Conservation (phyloP, 2,797 vertebrate species). For the Gymnothorax javanicus region DNA sequence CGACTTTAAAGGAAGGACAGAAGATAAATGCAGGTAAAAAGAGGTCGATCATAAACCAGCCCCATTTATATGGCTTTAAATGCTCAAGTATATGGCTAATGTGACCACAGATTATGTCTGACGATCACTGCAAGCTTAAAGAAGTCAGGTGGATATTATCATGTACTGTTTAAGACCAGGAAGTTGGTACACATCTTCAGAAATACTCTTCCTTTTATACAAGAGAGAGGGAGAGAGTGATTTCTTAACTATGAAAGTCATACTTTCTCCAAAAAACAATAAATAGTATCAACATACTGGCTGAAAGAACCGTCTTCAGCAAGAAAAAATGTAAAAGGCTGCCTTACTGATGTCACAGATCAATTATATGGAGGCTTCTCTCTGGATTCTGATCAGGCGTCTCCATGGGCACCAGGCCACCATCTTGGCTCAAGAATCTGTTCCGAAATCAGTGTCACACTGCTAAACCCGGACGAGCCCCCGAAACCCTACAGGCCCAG, state of each 20-base stretch:
- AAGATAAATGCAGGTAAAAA: not conserved
- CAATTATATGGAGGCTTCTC: too few relatives aligned
- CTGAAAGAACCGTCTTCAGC: not conserved
- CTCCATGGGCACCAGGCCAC: not conserved
- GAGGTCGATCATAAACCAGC: not conserved
- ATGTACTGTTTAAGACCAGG: not conserved
- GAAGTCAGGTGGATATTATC: not conserved
- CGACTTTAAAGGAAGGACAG: not conserved
- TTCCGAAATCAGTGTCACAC: constrained; percentile 2
- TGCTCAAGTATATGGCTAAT: not conserved
- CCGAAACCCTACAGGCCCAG: constrained; percentile 19
- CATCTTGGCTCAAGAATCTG: not conserved
- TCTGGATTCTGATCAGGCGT: too few relatives aligned
- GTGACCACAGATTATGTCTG: not conserved
- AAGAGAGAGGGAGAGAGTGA: not conserved
- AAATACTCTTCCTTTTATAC: not conserved
- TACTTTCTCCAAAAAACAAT: not conserved
- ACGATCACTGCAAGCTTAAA: not conserved
- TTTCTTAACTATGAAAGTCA: not conserved
- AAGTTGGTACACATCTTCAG: not conserved
- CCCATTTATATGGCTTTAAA: not conserved
- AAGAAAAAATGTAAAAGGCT: not conserved
- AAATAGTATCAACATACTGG: not conserved
- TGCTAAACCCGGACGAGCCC: not conserved
- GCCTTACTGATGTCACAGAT: too few relatives aligned